Evolutionary conservation across 1,140 invertebrate genomes (phyloP).

Genomic region (Pseudomyrmex gracilis): DNA sequence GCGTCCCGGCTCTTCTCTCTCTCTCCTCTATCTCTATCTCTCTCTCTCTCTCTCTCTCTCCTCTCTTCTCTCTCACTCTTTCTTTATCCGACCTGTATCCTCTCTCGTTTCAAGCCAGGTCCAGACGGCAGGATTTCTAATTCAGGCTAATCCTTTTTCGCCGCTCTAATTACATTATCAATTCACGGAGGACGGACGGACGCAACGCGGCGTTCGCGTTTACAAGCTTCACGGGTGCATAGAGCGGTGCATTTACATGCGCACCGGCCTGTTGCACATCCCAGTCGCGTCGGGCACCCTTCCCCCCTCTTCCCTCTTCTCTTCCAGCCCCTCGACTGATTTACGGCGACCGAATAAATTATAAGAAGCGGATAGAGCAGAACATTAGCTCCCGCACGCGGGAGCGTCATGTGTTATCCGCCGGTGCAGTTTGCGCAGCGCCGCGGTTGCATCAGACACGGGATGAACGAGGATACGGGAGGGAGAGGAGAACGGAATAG

Average conservation of each 20-base stretch:
- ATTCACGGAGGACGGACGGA: conserved; percentile 74
- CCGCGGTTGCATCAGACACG: neutral
- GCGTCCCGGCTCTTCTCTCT: conserved; percentile 24
- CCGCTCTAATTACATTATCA: conserved; percentile 80
- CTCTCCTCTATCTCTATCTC: neutral
- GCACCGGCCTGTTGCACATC: conserved; percentile 65
- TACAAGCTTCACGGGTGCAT: conserved; percentile 42
- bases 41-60: neutral
- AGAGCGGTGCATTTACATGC: conserved; percentile 43
- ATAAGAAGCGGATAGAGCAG: conserved; percentile 73
- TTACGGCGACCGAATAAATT: conserved; percentile 73
- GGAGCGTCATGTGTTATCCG: conserved; percentile 44
- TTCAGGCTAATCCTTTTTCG: conserved; percentile 82
- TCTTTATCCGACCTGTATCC: conserved; percentile 16
- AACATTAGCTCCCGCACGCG: conserved; percentile 56
- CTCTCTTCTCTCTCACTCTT: no score
- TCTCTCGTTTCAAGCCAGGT: conserved; percentile 19
- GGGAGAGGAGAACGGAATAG: neutral
- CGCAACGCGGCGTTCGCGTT: conserved; percentile 33
- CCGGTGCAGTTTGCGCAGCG: conserved; percentile 36
- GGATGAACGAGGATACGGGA: no score
- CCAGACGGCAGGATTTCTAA: conserved; percentile 78
- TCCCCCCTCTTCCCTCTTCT: conserved; percentile 24
- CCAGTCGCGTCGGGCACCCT: conserved; percentile 57
- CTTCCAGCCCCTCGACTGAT: conserved; percentile 62